phyloP scores from a whole-genome alignment of 1,140 invertebrate genomes.

The Leptonema lineaticorne region DNA sequence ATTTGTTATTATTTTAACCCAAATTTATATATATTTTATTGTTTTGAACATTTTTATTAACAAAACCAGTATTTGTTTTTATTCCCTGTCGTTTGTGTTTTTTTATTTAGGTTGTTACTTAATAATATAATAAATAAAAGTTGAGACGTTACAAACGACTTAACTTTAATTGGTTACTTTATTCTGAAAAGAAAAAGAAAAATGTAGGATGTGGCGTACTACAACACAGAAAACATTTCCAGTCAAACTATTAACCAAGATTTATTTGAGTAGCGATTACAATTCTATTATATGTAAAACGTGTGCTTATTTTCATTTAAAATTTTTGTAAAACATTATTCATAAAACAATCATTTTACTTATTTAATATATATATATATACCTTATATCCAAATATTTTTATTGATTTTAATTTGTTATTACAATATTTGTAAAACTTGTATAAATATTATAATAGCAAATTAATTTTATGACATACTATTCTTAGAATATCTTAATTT shows the following conservation, averaged over 20 bases:
- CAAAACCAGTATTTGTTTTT: neutral
- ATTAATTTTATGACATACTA: no score
- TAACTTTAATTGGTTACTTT: slow-evolving; percentile 14
- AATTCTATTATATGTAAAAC: no score
- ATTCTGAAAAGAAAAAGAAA: neutral
- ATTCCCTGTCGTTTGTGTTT: neutral
- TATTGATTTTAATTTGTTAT: no score
- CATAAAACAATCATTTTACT: no score
- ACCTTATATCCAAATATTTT: no score
- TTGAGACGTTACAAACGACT: slow-evolving; percentile 10
- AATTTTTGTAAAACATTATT: no score
- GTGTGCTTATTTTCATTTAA: no score
- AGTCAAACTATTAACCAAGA: slow-evolving; percentile 11
- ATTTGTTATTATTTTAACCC: no score
- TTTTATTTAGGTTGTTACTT: neutral
- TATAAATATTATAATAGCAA: no score
- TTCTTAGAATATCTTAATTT: no score
- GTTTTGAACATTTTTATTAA: neutral
- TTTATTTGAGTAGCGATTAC: slow-evolving; percentile 1
- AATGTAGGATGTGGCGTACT: slow-evolving; percentile 7
- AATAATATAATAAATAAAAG: slow-evolving; percentile 11
- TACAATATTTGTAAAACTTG: no score
- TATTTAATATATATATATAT: no score
- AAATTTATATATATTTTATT: neutral
- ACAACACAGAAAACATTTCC: slow-evolving; percentile 5